Conservation (phyloP, 2,113 vertebrate genomes). For the Crotalus tigris region DNA sequence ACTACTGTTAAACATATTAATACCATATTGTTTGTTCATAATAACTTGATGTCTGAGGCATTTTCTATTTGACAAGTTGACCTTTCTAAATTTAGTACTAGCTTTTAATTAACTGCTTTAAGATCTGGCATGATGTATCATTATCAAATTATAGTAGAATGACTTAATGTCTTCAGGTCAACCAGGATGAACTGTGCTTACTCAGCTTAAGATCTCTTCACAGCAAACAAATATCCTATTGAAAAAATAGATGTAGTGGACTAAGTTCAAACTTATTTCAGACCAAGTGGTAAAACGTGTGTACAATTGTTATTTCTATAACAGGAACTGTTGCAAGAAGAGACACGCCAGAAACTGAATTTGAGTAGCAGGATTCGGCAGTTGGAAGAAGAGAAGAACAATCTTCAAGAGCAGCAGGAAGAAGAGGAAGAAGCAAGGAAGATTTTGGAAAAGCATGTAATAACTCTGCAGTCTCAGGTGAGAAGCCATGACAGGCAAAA, state of each 20-base stretch:
- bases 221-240: background rate
- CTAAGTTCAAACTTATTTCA: background rate
- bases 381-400: slow-evolving; percentile 92
- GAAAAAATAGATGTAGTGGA: rapidly evolving
- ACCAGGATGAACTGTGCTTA: background rate
- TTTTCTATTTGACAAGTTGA: background rate
- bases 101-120: slow-evolving; percentile 16
- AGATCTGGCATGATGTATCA: background rate
- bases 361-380: slow-evolving; percentile 91
- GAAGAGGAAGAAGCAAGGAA: slow-evolving; percentile 92
- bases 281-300: background rate
- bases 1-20: background rate
- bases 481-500: background rate
- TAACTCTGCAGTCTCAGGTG: slow-evolving; percentile 87
- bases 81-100: background rate
- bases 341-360: slow-evolving; percentile 95
- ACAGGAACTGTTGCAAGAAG: slow-evolving; percentile 94
- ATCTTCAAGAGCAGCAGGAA: slow-evolving; percentile 93
- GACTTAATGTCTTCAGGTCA: background rate
- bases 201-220: background rate
- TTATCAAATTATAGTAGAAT: background rate
- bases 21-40: background rate
- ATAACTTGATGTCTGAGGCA: background rate
- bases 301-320: background rate
- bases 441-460: slow-evolving; percentile 90